Evolutionary conservation across 2,888 invertebrate genomes (phyloP).

Genomic region (Melipona beecheii): DNA sequence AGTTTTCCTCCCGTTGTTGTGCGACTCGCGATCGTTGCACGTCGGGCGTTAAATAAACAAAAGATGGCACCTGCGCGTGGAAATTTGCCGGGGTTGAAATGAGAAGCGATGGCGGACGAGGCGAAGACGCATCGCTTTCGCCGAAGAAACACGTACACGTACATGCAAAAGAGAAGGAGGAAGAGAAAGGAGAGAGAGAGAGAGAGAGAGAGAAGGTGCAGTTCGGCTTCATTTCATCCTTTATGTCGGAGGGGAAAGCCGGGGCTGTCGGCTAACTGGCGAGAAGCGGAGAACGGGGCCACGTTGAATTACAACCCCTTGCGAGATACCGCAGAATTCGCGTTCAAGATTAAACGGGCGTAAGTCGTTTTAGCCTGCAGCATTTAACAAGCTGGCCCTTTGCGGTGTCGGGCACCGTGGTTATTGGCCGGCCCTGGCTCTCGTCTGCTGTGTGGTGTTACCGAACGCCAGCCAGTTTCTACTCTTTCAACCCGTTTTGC

Average conservation of each 20-base stretch:
- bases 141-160: not conserved
- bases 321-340: conserved; percentile 83
- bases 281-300: conserved; percentile 68
- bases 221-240: conserved; percentile 82
- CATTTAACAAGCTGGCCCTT: conserved; percentile 71
- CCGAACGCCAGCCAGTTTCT: conserved; percentile 34
- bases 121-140: not conserved
- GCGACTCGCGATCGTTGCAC: not conserved
- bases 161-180: not conserved
- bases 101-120: not conserved
- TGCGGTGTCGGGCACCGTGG: conserved; percentile 43
- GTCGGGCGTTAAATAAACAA: not conserved
- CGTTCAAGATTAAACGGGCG: conserved; percentile 83
- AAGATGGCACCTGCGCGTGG: not conserved
- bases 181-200: not conserved
- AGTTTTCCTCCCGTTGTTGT: accelerated
- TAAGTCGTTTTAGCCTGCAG: conserved; percentile 78
- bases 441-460: conserved; percentile 15
- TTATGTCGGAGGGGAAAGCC: conserved; percentile 71
- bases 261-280: conserved; percentile 22
- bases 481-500: conserved; percentile 15
- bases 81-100: not conserved
- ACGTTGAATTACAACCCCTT: conserved; percentile 82
- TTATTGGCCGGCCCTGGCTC: too few species aligned
- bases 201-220: conserved; percentile 70